Base-by-base conservation (phyloP, 2,113 vertebrate species). In the Elgaria multicarinata region DNA sequence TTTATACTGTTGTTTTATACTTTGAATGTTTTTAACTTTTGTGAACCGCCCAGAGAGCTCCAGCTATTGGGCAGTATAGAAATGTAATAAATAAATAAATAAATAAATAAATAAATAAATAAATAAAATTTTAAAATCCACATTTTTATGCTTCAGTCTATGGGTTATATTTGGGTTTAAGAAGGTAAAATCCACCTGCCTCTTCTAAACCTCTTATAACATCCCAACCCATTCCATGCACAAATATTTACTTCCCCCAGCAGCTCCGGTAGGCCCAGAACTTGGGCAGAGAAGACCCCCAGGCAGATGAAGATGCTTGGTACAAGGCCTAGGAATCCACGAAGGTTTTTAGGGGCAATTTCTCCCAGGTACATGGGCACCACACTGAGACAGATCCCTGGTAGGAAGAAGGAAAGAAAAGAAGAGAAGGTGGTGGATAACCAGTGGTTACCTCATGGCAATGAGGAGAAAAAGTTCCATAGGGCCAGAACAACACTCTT, bases 341-440 rank as follows among this genome's bases (percentile, higher is more conserved):
- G 95, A 26, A 98, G 93, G 93, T 96, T 98, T 96, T 98, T 98
- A 6, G 98, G 98, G 14, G 98, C 97, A 0, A 99, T 98, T 96
- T 99, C 98, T 88, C 98, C 98, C 36, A 99, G 95, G 94, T 98
- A 99, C 97, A 99, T 98, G 1, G 98, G 98, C 78, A 99, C 98
- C 86, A 98, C 98, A 0, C 98, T 98, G 90, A 99, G 98, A 79
- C 96, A 97, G 89, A 99, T 98, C 26, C 98, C 98, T 98, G 93
- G 1, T 1, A 55, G 8, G 22, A 18, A 55, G 1, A 0, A 55
- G 44, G 75, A 86, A 78, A 33, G 75, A 31, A 42, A 53, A 64
- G 28, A 67, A 24, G n/a, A n/a, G n/a, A n/a, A n/a, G n/a, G n/a
- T n/a, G 71, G 16, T 89, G 46, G 80, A 9, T 50, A 31, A 39